Conservation (phyloP, 2,888 invertebrate species). For the Apoda limacodes region DNA sequence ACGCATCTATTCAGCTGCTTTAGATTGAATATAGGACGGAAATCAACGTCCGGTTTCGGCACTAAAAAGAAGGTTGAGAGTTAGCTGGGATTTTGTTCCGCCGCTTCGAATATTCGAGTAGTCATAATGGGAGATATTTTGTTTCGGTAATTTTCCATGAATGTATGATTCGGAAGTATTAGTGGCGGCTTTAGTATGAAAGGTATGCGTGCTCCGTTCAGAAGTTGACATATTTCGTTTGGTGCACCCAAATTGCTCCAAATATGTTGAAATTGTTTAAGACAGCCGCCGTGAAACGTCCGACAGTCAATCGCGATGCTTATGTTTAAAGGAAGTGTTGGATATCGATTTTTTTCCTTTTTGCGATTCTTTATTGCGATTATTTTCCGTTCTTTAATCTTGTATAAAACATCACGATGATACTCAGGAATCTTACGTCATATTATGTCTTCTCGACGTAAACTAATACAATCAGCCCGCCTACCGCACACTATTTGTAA, state of each 20-base stretch:
- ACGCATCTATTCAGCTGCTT: slow-evolving; percentile 15
- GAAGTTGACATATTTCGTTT: background rate
- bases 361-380: no score
- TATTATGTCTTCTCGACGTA: slow-evolving; percentile 5
- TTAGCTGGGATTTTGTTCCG: slow-evolving; percentile 10
- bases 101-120: slow-evolving; percentile 10
- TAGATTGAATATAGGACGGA: no score
- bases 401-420: slow-evolving; percentile 7
- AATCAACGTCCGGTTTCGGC: no score
- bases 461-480: slow-evolving; percentile 9
- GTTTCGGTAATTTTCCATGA: slow-evolving; percentile 9
- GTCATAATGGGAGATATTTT: slow-evolving; percentile 8
- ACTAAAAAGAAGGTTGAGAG: no score
- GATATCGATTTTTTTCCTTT: no score
- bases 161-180: slow-evolving; percentile 5
- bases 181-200: slow-evolving; percentile 9
- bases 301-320: slow-evolving; percentile 8
- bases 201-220: slow-evolving; percentile 1
- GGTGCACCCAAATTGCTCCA: slow-evolving; percentile 2
- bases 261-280: slow-evolving; percentile 3
- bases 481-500: slow-evolving; percentile 12
- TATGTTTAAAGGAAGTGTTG: slow-evolving; percentile 5
- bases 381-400: slow-evolving; percentile 5
- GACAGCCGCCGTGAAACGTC: slow-evolving; percentile 6
- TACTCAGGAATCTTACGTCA: slow-evolving; percentile 9